Percentiles rank a stretch among this genome's conserved stretches.
These are phyloP conservation scores for Datnioides undecimradiatus DNA, from an alignment of 2,113 vertebrate genomes.

Conservation along the genomic window DNA sequence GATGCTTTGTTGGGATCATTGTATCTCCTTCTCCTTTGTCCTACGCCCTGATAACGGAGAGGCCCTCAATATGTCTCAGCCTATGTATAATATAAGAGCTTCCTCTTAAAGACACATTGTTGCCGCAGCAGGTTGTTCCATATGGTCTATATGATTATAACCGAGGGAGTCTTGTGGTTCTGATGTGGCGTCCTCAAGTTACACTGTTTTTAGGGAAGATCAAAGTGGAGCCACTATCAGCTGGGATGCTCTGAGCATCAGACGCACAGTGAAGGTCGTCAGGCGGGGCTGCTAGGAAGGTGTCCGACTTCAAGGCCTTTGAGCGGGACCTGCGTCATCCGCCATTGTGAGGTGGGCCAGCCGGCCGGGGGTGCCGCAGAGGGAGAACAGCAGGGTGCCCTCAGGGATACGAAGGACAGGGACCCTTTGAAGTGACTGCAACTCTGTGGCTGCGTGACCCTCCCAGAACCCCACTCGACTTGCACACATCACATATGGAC, in stretches of 20 bases:
- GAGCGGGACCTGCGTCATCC: constrained; percentile 33
- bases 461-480: constrained; percentile 43
- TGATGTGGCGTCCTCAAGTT: constrained; percentile 60
- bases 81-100: constrained; percentile 35
- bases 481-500: constrained; percentile 73
- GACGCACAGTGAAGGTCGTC: constrained; percentile 55
- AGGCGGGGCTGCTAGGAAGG: constrained; percentile 42
- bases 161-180: constrained; percentile 6
- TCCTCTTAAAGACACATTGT: constrained; percentile 13
- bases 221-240: constrained; percentile 63
- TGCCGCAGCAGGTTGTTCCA: constrained; percentile 46
- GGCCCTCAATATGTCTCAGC: constrained; percentile 40
- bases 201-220: constrained; percentile 45
- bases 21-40: constrained; percentile 33
- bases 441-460: constrained; percentile 45
- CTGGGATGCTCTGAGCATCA: constrained; percentile 57
- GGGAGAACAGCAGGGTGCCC: constrained; percentile 60
- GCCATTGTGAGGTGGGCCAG: constrained; percentile 44
- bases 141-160: constrained; percentile 54
- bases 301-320: constrained; percentile 76
- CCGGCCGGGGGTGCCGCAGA: constrained; percentile 3
- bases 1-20: constrained; percentile 49
- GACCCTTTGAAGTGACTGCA: constrained; percentile 72
- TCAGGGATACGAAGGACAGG: constrained; percentile 57
- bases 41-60: not conserved